phyloP scores from a whole-genome alignment of 2,888 invertebrate genomes.

The Idaea dimidiata region DNA sequence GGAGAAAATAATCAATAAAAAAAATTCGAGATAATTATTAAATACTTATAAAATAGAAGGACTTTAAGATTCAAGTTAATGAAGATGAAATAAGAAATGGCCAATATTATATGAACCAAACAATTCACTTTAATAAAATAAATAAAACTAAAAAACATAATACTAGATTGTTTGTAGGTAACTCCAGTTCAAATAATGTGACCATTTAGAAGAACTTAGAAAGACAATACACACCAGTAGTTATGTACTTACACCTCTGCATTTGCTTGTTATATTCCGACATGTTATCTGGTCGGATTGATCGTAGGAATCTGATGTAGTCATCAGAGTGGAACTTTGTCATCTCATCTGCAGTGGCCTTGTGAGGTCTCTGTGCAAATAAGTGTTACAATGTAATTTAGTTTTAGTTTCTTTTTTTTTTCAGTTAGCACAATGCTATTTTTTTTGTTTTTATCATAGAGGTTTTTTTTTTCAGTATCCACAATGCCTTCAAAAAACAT shows the following conservation, averaged over 20 bases:
- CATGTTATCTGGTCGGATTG: conserved; percentile 99
- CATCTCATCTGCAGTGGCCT: conserved; percentile 99
- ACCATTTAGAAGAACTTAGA: too few relatives aligned
- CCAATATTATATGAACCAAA: too few relatives aligned
- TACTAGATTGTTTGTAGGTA: conserved; percentile 2
- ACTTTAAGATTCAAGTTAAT: too few relatives aligned
- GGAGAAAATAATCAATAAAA: too few relatives aligned
- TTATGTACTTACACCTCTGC: conserved; percentile 91
- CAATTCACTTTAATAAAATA: background rate
- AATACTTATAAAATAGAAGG: too few relatives aligned
- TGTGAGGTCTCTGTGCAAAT: conserved; percentile 92
- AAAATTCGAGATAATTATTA: too few relatives aligned
- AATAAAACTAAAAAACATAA: conserved; percentile 8
- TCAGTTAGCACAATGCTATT: background rate
- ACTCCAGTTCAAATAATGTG: too few relatives aligned
- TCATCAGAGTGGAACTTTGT: conserved; percentile 99
- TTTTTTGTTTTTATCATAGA: background rate
- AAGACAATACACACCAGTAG: too few relatives aligned
- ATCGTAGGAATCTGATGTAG: conserved; percentile 97
- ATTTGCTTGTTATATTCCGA: conserved; percentile 99
- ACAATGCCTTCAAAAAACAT: too few relatives aligned
- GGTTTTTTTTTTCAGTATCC: too few relatives aligned
- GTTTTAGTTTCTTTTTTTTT: background rate
- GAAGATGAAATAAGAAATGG: too few relatives aligned
- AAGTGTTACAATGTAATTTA: conserved; percentile 6